phyloP scores from a whole-genome alignment of 92 coral and sea anemone genomes.

The Porites cylindrica region DNA sequence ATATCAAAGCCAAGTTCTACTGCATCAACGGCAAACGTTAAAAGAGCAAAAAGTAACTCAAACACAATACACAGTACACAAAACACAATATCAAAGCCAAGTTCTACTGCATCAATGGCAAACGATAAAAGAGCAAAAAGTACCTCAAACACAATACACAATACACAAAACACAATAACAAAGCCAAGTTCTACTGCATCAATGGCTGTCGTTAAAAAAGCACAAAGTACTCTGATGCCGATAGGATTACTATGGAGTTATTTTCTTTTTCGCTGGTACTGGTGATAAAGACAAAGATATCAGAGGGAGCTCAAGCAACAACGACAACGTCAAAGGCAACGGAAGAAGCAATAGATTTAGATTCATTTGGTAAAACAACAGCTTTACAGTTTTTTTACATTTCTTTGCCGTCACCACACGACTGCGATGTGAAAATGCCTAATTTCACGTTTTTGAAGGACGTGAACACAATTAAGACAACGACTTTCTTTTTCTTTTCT shows the following conservation, averaged over 20 bases:
- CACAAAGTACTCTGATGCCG: background rate
- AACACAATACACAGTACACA: no score
- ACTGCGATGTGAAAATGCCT: no score
- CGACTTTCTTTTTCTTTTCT: no score
- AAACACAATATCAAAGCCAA: background rate
- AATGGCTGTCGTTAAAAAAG: background rate
- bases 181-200: background rate
- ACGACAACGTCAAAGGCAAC: no score
- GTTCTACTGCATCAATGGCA: background rate
- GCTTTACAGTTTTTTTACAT: no score
- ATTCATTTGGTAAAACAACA: no score
- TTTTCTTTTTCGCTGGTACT: background rate
- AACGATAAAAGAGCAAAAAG: background rate
- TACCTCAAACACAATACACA: no score
- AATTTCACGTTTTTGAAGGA: no score
- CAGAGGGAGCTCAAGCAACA: no score
- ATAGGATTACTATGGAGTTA: conserved; percentile 1
- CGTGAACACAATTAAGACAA: no score
- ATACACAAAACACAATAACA: background rate
- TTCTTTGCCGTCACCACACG: no score
- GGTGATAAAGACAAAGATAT: background rate
- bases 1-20: background rate
- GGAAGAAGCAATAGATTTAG: no score
- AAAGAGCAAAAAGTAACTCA: background rate
- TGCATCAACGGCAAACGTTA: background rate